Evolutionary conservation across 2,113 vertebrate genomes (phyloP).

Genomic region (Onychostoma macrolepis): DNA sequence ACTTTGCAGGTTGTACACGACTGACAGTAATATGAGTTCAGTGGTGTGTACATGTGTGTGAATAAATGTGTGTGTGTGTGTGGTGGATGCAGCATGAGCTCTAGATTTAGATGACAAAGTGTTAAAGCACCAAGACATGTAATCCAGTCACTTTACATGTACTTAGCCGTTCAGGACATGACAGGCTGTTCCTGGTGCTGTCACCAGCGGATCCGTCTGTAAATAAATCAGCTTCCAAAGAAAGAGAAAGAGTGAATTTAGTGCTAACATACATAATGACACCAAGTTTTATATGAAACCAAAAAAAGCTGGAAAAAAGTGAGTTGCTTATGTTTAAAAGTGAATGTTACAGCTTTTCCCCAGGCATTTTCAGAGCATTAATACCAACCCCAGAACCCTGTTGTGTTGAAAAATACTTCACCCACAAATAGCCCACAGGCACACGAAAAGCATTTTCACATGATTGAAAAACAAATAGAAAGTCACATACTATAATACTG

Average conservation of each 20-base stretch:
- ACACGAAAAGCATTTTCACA: slow-evolving; percentile 15
- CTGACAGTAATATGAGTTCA: slow-evolving; percentile 8
- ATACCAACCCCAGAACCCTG: not conserved
- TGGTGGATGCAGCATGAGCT: slow-evolving; percentile 38
- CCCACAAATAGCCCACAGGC: slow-evolving; percentile 4
- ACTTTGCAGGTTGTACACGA: not conserved
- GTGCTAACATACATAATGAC: not conserved
- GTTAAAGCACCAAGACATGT: slow-evolving; percentile 59
- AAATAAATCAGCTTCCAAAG: slow-evolving; percentile 14
- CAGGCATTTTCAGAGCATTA: not conserved
- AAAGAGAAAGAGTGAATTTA: not conserved
- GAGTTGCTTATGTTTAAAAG: not conserved
- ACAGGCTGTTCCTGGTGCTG: slow-evolving; percentile 53
- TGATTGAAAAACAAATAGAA: slow-evolving; percentile 30
- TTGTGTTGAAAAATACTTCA: not conserved
- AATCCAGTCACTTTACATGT: slow-evolving; percentile 61
- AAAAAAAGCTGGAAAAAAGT: not conserved
- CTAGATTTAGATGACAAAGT: slow-evolving; percentile 59
- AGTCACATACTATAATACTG: not conserved
- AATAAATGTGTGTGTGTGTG: slow-evolving; percentile 43
- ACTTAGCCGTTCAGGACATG: slow-evolving; percentile 55
- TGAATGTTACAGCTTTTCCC: not conserved
- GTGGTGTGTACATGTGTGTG: slow-evolving; percentile 35
- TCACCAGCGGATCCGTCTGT: not conserved
- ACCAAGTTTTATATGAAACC: not conserved